Evolutionary conservation across 2,113 vertebrate species (phyloP), one percentile per base, ranked within the genome.

Genomic region (Tauraco erythrolophus): DNA sequence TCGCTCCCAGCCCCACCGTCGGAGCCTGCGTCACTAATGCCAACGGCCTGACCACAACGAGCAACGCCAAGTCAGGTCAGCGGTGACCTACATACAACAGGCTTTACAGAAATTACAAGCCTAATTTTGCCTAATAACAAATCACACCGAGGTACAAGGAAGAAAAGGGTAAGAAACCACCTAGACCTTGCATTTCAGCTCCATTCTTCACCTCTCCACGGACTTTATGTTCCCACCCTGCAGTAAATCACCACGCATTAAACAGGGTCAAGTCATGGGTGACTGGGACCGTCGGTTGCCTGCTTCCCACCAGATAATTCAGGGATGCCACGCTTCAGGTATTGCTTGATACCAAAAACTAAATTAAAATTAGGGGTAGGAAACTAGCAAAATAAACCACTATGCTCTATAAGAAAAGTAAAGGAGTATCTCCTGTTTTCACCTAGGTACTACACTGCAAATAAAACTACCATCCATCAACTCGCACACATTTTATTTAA

Each of bases 11-110:
- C 80, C 80, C 91, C 91, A 78, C 84, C 50, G 24, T 24, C 21
- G 41, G 68, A 77, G 81, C 71, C 92, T 87, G 76, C 43, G 31
- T 86, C 83, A 79, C 75, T 72, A 84, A 86, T n/a, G 19, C 87
- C 80, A 72, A 61, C 54, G 65, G 66, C 83, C 93, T 76, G 95
- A 92, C 76, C 76, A 80, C 88, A 83, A 64, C 45, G 5, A 62
- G 4, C 54, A 64, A 46, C 19, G 15, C 80, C 91, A 87, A 81
- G 88, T 5, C 72, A 61, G 95, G 92, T 45, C 96, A 80, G 88
- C 33, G 7, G 27, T 96, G 95, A 95, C 91, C 94, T 88, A 97
- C 81, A 96, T 94, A 78, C 22, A 46, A 62, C 35, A 86, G 41
- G 41, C 94, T 91, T 37, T 11, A 16, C 75, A 72, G n/a, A 93